phyloP scores from a whole-genome alignment of 2,797 vertebrate genomes.

The Urocyon cinereoargenteus region DNA sequence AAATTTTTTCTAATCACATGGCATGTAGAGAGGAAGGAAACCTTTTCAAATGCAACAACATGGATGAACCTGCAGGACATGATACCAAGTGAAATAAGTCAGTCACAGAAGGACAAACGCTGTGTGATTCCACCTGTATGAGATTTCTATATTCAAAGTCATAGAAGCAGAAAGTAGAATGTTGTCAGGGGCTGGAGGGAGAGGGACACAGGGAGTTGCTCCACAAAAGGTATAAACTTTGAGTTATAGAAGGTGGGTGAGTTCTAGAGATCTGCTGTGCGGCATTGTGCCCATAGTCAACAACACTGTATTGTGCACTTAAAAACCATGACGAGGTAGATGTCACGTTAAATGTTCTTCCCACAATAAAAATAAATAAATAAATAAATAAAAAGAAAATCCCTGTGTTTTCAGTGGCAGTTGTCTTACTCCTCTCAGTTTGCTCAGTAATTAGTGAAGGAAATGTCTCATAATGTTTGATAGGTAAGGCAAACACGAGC shows the following conservation, averaged over 20 bases:
- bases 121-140: background rate
- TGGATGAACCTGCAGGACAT: background rate
- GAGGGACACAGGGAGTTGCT: background rate
- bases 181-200: background rate
- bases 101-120: background rate
- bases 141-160: background rate
- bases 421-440: conserved; percentile 47
- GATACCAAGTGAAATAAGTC: background rate
- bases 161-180: background rate
- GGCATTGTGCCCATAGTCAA: background rate
- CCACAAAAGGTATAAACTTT: background rate
- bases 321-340: background rate
- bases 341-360: background rate
- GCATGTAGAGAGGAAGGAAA: background rate
- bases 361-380: background rate
- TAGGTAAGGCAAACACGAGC: conserved; percentile 32
- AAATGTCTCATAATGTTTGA: conserved; percentile 19
- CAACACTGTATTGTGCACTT: background rate
- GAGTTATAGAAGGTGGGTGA: background rate
- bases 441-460: conserved; percentile 9
- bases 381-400: background rate
- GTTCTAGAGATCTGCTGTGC: background rate
- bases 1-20: background rate
- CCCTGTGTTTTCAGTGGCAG: background rate
- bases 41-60: background rate